Evolutionary conservation across 2,797 vertebrate genomes (phyloP).

Genomic region (Carduelis carduelis): DNA sequence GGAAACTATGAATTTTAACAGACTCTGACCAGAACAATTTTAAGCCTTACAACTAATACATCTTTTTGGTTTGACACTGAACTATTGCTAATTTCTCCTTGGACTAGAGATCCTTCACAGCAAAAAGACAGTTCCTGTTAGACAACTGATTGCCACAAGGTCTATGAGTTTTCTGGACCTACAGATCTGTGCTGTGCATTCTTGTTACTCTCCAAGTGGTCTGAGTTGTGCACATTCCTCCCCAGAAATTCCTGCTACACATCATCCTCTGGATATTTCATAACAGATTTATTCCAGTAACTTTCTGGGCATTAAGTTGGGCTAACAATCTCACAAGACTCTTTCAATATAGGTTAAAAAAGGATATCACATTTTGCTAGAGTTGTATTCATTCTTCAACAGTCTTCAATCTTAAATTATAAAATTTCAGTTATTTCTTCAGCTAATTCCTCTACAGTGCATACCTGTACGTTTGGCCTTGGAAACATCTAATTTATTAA

Average conservation of each 20-base stretch:
- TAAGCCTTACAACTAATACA: background rate
- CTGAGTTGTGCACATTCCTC: background rate
- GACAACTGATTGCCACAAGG: background rate
- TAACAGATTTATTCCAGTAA: background rate
- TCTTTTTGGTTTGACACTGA: background rate
- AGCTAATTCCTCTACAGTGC: background rate
- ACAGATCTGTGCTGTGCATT: background rate
- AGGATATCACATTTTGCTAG: background rate
- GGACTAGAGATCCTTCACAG: background rate
- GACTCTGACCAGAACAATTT: background rate
- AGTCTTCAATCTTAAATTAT: background rate
- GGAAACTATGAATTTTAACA: background rate
- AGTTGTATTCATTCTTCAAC: background rate
- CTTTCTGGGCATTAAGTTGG: background rate
- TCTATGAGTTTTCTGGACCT: background rate
- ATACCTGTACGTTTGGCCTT: background rate
- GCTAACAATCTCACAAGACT: background rate
- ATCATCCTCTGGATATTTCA: background rate
- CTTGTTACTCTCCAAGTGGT: background rate
- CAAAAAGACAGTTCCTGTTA: background rate
- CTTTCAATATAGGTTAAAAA: background rate
- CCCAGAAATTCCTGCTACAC: background rate
- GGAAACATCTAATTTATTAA: background rate
- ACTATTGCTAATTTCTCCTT: background rate
- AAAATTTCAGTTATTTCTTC: background rate